Base-by-base conservation (phyloP, 2,888 invertebrate species). In the Scaptomyza reducta region DNA sequence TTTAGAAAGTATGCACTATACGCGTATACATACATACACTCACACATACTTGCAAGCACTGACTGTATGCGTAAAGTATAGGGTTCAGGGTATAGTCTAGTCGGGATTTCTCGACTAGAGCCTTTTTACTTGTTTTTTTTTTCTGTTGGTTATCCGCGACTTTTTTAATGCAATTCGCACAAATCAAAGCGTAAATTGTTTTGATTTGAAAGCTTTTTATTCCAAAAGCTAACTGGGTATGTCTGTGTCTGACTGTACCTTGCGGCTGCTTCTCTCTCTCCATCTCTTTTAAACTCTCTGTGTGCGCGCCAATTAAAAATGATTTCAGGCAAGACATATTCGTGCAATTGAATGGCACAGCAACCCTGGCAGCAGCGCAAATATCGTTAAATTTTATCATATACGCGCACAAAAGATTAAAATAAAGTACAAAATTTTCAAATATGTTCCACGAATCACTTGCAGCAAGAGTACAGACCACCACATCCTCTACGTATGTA, bases 171-270 rank as follows among this genome's bases (percentile, higher is more conserved):
- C 63, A 67, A 65, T 72, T 82, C 80, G 66, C 83, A 90, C 89
- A 89, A 90, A 89, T 89, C 90, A 89, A 90, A 89, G 78, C 77
- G 83, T 70, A 89, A 89, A 88, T 90, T 86, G 87, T 89, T 90
- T 89, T 90, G 90, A 90, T 90, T 90, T 86, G 79, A 86, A 86
- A 79, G 84, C 81, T 85, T 84, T 81, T 82, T 77, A 50, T 58
- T 54, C 46, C 35, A 40, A 50, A 29, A 65, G 60, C 75, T 58
- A 33, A 35, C 25, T 49, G 72, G 44, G 29, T 27, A 13, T 31
- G 5, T 22, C 47, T 40, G 40, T 29, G 42, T 25, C 22, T 53
- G 83, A 83, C 88, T 82, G 86, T 82, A 87, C 88, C 77, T 69
- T 49, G 66, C 69, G 72, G 86, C 73, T 33, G 35, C 1, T 5